Base-by-base conservation (phyloP, 2,888 invertebrate species). In the Ariolimax columbianus region DNA sequence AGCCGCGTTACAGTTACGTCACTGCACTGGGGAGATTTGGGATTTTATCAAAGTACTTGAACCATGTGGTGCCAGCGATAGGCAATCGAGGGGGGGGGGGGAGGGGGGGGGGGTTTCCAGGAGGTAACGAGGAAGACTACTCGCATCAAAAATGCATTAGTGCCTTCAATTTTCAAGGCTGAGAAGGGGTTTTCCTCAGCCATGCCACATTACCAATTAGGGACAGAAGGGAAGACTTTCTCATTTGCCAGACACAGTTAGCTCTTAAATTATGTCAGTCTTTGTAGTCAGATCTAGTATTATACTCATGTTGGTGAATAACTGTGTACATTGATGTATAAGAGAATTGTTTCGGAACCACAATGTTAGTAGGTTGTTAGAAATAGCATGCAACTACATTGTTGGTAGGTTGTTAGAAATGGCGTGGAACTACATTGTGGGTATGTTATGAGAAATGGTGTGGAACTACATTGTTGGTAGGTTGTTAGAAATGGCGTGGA, bases 141-240 rank as follows among this genome's bases (percentile, higher is more conserved):
- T 19, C 73, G 75, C 73, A 82, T 82, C 82, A 82, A 82, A 82
- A 82, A 82, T 33, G 30, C 73, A 73, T 73, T 82, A 82, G 63
- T 33, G 73, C 33, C 59, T 70, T 81, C 26, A 79, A 33, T 63
- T 66, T 43, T 30, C n/a, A 30, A 1, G 79, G 7, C 43, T 51
- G 33, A 9, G 73, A 30, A 6, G 59, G n/a, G 36, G 43, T 40
- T 19, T 36, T 79, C 30, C 68, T 40, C 51, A 51, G 33, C 33
- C 19, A 63, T 43, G 68, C 47, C 19, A 68, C 47, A 68, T 66
- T 66, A 30, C 79, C 66, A 79, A 66, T 68, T 79, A 66, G 40
- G 7, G 47, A 30, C 47, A 51, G 23, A 30, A 19, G 33, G 51
- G 23, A 33, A 51, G 33, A 17, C 33, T 75, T 23, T 30, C 47